phyloP scores from a whole-genome alignment of 1,140 invertebrate species.

The Coptotermes formosanus region DNA sequence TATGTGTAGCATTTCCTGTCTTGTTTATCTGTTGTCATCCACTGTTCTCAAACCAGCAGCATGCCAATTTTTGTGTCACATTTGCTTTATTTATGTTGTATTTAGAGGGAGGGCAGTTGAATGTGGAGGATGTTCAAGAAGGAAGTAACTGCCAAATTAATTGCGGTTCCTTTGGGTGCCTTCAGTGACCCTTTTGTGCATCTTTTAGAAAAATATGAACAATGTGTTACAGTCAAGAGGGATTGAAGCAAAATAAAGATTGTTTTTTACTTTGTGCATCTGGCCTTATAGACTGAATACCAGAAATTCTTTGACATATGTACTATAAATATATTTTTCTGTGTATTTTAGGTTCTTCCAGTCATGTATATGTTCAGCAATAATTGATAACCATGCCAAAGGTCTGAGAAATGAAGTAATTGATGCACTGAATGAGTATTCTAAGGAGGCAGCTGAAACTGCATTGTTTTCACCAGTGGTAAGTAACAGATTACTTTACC shows the following conservation, averaged over 20 bases:
- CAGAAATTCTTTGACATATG: not conserved
- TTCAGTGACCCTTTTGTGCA: no score
- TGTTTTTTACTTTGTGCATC: not conserved
- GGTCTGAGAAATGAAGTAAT: conserved; percentile 44
- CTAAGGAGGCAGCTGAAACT: not conserved
- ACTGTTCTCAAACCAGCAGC: no score
- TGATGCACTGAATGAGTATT: conserved; percentile 35
- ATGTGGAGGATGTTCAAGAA: no score
- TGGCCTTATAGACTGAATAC: not conserved
- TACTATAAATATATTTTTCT: not conserved
- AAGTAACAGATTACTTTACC: not conserved
- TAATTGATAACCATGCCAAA: conserved; percentile 45
- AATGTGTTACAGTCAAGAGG: no score
- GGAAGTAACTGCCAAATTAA: no score
- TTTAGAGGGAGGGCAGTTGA: no score
- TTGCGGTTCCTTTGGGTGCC: no score
- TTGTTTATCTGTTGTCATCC: no score
- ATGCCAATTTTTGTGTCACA: no score
- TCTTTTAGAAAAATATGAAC: no score
- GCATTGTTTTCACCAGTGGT: conserved; percentile 25
- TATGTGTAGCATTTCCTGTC: no score
- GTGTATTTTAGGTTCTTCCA: conserved; percentile 45
- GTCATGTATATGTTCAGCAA: conserved; percentile 48
- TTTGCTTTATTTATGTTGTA: no score
- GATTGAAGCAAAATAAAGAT: not conserved